Conservation (phyloP, 2,797 vertebrate genomes). For the Meriones psammophilus region DNA sequence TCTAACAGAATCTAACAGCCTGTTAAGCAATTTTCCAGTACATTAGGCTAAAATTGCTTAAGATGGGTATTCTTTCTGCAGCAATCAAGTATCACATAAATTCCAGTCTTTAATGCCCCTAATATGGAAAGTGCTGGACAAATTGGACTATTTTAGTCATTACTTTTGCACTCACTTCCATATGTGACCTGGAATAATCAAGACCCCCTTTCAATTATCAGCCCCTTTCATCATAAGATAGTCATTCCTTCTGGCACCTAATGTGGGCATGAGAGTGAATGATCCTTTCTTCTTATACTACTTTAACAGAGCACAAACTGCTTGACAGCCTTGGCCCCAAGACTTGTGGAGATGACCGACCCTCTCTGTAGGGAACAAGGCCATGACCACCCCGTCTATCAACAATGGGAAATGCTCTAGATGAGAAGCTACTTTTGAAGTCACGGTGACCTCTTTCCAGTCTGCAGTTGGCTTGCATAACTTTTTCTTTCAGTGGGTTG, state of each 20-base stretch:
- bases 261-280: neutral
- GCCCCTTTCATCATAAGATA: neutral
- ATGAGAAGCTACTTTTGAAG: constrained; percentile 27
- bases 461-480: neutral
- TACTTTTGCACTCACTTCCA: constrained; percentile 10
- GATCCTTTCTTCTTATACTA: neutral
- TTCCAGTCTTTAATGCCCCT: neutral
- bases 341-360: neutral
- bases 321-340: neutral
- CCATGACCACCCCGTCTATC: neutral
- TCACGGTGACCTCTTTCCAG: neutral
- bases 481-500: neutral
- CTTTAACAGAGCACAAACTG: neutral
- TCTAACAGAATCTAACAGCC: constrained; percentile 75
- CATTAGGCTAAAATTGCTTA: constrained; percentile 71
- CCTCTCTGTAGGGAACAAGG: constrained; percentile 27
- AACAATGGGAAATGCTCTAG: neutral
- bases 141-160: constrained; percentile 36
- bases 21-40: constrained; percentile 79
- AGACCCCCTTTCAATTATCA: neutral
- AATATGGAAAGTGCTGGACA: constrained; percentile 18
- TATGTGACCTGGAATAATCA: neutral
- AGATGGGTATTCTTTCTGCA: constrained; percentile 59
- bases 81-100: constrained; percentile 28
- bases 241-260: constrained; percentile 41